Base-by-base conservation (phyloP, 2,797 vertebrate genomes). In the Gymnothorax javanicus region DNA sequence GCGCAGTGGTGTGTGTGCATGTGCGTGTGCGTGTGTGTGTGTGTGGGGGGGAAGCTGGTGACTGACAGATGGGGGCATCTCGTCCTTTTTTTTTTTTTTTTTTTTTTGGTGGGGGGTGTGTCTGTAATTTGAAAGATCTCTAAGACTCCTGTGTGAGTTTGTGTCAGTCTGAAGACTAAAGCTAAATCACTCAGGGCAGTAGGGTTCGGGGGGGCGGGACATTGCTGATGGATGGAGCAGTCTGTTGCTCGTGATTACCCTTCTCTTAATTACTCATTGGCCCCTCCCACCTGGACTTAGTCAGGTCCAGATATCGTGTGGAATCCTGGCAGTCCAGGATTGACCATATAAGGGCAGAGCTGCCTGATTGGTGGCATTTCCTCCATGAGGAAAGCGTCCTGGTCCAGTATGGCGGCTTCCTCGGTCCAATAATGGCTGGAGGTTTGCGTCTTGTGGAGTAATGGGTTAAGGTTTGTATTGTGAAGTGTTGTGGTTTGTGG, bases 231-330 rank as follows among this genome's bases (percentile, higher is more conserved):
- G 89, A 86, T 4, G 8, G 90, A 85, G 85, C 91, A 87, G 91
- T 93, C 33, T 90, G 94, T 95, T 93, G 94, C 92, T 93, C 93
- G 95, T 93, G 91, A 94, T 94, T 93, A 93, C 91, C 86, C 84
- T 86, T 87, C 85, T 89, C 86, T 94, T 93, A 88, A 94, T 94
- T 93, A 94, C 93, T 89, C 88, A 92, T 67, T 83, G n/a, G 84
- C 89, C 88, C 89, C 86, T 58, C 71, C 85, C 77, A 1, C 59
- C 67, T n/a, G 56, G 20, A 60, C 27, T 50, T 13, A 27, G 33
- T 7, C 4, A 67, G 85, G 62, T 71, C 33, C 79, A 71, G 25
- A 56, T 62, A 15, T 86, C 60, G 56, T 2, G n/a, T 23, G 33
- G 33, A 77, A 52, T 77, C 73, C 33, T 20, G 43, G 20, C 52